Conservation (phyloP, 2,113 vertebrate species). For the Chiloscyllium plagiosum region DNA sequence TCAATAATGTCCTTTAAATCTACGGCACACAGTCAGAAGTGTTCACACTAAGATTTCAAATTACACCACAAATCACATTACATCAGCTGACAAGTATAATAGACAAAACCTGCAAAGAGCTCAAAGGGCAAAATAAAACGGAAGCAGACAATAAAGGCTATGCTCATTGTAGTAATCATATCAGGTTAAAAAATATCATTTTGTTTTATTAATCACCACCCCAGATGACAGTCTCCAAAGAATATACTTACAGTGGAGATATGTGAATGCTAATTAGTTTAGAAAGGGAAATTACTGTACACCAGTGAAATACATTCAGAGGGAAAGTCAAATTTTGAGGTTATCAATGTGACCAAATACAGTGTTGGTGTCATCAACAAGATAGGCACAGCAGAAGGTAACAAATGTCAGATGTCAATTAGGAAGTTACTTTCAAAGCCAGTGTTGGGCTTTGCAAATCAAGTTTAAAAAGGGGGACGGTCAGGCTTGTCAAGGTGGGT, state of each 20-base stretch:
- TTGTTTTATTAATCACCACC: not conserved
- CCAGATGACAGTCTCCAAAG: not conserved
- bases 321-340: not conserved
- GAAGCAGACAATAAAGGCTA: not conserved
- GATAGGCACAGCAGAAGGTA: not conserved
- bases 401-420: not conserved
- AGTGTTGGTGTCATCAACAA: not conserved
- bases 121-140: not conserved
- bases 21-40: not conserved
- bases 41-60: conserved; percentile 6
- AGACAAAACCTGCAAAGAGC: not conserved
- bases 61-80: not conserved
- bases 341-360: not conserved
- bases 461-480: not conserved
- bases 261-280: not conserved
- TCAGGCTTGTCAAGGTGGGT: not conserved
- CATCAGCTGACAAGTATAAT: not conserved
- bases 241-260: not conserved
- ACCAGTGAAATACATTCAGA: not conserved
- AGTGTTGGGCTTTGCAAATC: not conserved
- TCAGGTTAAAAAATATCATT: not conserved
- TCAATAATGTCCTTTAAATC: not conserved
- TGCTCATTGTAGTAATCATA: not conserved
- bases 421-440: not conserved
- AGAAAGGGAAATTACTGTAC: not conserved